Base-by-base conservation (phyloP, 2,888 invertebrate species). In the Mactromeris polynyma region DNA sequence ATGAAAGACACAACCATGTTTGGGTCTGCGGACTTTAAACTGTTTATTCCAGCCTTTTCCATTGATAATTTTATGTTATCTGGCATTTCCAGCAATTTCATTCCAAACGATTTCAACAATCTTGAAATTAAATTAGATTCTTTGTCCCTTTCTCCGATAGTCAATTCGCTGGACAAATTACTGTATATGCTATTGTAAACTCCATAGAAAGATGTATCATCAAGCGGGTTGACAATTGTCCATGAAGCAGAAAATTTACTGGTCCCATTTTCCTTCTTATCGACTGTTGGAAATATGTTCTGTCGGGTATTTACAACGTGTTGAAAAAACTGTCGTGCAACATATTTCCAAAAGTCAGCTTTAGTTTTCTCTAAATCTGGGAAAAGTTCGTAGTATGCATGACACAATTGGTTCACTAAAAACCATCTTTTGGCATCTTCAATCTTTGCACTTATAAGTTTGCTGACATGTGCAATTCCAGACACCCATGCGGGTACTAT, bases 1-100 rank as follows among this genome's bases (percentile, higher is more conserved):
- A 93, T 69, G 84, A 92, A 93, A 0, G 46, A 26, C 19, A 91
- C 81, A 7, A 91, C 81, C 21, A 33, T 58, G 17, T 77, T 31
- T 11, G 92, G 90, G 14, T 82, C 81, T n/a, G 90, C 31, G 17
- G 36, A 33, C 0, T 17, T 14, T 7, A 88, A 31, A 31, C 54
- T 40, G 6, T 19, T n/a, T 38, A 89, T 33, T 0, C 83, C 89
- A 14, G 87, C 51, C 21, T 86, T 54, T 77, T 82, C 58, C 21
- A 92, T 33, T 21, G 46, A 31, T 3, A 33, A 11, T 31, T 36
- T 38, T 9, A 84, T 36, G 2, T n/a, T 31, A 14, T 38, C 9
- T 31, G 83, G 83, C 9, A 46, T 83, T 31, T 83, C 83, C 0
- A 83, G 4, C 69, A 83, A 26, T 42, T 83, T 83, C 83, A 83